These are phyloP conservation scores for Sanderia malayensis DNA, from an alignment of 30 jellyfish, hydroid and myxozoan species.

Conservation along the genomic window DNA sequence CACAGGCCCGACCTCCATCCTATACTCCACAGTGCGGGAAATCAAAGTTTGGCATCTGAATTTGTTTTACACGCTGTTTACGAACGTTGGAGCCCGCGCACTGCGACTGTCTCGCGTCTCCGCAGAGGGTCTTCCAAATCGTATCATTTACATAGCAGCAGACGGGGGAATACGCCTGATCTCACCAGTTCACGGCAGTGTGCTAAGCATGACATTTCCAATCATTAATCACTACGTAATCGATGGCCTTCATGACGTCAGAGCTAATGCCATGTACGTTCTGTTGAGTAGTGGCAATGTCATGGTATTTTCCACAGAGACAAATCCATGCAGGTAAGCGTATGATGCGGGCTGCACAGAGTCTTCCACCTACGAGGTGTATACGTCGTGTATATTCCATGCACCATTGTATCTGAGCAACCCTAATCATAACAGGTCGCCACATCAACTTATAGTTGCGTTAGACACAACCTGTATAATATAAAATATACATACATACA, in stretches of 20 bases:
- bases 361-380: too few relatives aligned
- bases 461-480: too few relatives aligned
- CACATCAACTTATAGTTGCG: too few relatives aligned
- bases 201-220: conserved; percentile 76
- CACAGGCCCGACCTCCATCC: conserved; percentile 28
- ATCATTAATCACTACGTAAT: conserved; percentile 43
- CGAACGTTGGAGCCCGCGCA: conserved; percentile 70
- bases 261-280: conserved; percentile 36
- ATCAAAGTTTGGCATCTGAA: conserved; percentile 61
- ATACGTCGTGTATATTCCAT: too few relatives aligned
- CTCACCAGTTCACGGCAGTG: conserved; percentile 90
- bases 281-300: conserved; percentile 54
- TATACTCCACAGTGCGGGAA: conserved; percentile 49
- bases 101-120: conserved; percentile 17
- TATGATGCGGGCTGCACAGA: too few relatives aligned
- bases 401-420: too few relatives aligned
- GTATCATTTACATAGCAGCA: conserved; percentile 55
- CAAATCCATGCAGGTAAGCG: conserved; percentile 98
- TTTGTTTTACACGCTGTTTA: conserved; percentile 55
- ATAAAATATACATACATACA: too few relatives aligned
- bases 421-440: too few relatives aligned
- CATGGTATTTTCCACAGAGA: conserved; percentile 70
- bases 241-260: conserved; percentile 60
- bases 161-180: conserved; percentile 93
- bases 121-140: conserved; percentile 33